Conservation (phyloP, 2,113 vertebrate species). For the Heptranchias perlo region DNA sequence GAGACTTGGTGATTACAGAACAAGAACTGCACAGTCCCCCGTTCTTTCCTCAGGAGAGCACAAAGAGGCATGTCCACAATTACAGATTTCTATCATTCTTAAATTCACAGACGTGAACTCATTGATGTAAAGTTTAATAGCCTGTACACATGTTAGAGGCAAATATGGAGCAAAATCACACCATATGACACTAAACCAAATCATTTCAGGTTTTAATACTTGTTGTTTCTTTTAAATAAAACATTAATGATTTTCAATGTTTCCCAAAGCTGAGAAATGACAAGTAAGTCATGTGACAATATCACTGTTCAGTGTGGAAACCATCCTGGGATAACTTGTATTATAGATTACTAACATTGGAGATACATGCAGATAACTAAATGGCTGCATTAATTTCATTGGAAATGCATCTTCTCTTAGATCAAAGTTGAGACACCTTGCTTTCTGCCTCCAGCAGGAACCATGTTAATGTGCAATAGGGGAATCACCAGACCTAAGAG, state of each 20-base stretch:
- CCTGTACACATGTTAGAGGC: neutral
- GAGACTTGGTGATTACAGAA: neutral
- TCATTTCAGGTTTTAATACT: neutral
- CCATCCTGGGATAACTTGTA: neutral
- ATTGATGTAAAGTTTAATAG: neutral
- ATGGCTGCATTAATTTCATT: neutral
- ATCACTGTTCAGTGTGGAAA: neutral
- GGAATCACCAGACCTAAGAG: neutral
- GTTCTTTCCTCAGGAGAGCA: no score
- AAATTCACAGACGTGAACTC: neutral
- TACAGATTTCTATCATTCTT: neutral
- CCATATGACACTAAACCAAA: neutral
- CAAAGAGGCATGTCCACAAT: no score
- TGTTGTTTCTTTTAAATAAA: neutral
- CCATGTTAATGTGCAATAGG: neutral
- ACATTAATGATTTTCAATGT: neutral
- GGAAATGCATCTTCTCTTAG: neutral
- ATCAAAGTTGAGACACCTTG: neutral
- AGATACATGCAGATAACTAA: neutral
- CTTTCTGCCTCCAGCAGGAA: neutral
- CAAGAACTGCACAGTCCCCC: neutral
- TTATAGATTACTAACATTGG: neutral
- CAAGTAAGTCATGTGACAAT: neutral
- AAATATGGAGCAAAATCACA: neutral
- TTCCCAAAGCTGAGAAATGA: neutral